phyloP scores from a whole-genome alignment of 2,113 vertebrate genomes.

The Dicerorhinus sumatrensis region DNA sequence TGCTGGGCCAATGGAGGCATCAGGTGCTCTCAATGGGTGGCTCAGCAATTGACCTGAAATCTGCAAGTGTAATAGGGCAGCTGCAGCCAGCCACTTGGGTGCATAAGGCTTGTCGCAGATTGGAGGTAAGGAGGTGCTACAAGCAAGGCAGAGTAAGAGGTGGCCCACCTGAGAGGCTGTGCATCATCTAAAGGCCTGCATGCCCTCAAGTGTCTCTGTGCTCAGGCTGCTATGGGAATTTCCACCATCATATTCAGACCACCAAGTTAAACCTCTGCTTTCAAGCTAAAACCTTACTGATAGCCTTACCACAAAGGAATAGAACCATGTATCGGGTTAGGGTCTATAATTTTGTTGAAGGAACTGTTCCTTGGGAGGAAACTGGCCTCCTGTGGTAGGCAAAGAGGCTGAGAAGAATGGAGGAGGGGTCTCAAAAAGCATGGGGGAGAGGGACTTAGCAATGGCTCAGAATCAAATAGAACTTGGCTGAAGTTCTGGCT shows the following conservation, averaged over 20 bases:
- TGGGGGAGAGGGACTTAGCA: not conserved
- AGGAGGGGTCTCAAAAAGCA: not conserved
- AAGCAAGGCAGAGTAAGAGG: not conserved
- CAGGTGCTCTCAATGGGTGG: slow-evolving; percentile 19
- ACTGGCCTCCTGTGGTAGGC: not conserved
- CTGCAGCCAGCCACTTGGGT: not conserved
- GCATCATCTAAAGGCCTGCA: not conserved
- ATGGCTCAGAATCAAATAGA: not conserved
- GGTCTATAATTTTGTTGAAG: not conserved
- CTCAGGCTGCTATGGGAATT: not conserved
- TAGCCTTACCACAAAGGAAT: not conserved
- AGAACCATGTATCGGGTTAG: accelerated
- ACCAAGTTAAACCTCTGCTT: not conserved
- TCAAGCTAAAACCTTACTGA: not conserved
- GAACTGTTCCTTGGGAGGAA: not conserved
- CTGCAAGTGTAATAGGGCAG: not conserved
- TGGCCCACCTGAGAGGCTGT: not conserved
- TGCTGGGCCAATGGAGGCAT: not conserved
- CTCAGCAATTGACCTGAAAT: not conserved
- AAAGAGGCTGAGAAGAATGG: not conserved
- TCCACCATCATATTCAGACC: not conserved
- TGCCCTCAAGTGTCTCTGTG: not conserved
- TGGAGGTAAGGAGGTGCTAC: not conserved
- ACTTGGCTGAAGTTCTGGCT: not conserved
- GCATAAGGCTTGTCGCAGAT: not conserved